Base-by-base conservation (phyloP, 2,797 vertebrate species). In the Epinephelus awoara region DNA sequence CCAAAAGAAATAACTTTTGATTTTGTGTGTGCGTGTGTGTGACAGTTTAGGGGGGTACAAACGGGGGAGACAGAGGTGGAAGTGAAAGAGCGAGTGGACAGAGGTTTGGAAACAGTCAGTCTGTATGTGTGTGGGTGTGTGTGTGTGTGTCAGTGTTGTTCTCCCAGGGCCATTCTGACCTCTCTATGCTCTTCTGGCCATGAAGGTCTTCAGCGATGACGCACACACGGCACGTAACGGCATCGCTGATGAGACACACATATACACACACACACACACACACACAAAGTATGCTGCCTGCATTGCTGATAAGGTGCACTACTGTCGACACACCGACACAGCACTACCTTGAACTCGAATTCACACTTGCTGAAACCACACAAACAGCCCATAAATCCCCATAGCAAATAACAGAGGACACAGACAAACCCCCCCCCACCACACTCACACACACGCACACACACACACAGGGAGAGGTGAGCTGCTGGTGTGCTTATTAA, bases 171-270 rank as follows among this genome's bases (percentile, higher is more conserved):
- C 89, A 87, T 75, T 90, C 77, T 92, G 93, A 93, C 92, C 94
- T 92, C 93, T 90, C 88, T 83, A 79, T 92, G 92, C 90, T 92
- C 92, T 84, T 92, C 89, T 93, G 91, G 87, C 93, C 89, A 86
- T 95, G 92, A 95, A 95, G 92, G 94, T 95, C 93, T 90, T 89
- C 67, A 68, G 87, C 54, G 47, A 92, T 94, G 94, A 95, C 90
- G 92, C 93, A 93, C 91, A 85, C 85, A 85, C 72, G 66, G 91
- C 90, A 92, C 66, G 83, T 86, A 91, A 79, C 67, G 21, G 89
- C 74, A 89, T 91, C 80, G 67, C 83, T 89, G 93, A 93, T 93
- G 91, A 92, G 85, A 80, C 62, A 71, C 76, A 80, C 63, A 72
- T 0, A 67, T 65, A 84, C 74, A 71, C 82, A 80, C 65, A 66